These are phyloP conservation scores for Melozone crissalis DNA, from an alignment of 2,113 vertebrate species.

Conservation along the genomic window DNA sequence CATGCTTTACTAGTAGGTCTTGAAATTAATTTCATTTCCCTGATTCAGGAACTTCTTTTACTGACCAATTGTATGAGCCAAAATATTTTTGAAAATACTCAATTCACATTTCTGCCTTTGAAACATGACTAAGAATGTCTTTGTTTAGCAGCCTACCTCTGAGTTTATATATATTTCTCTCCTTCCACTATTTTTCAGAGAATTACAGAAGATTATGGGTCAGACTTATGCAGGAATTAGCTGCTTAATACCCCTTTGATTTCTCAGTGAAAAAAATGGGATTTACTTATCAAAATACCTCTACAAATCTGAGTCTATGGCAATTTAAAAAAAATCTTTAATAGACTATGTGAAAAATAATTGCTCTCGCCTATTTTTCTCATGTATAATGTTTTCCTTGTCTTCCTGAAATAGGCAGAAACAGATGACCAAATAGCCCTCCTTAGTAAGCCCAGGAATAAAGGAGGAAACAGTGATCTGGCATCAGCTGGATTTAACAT, in stretches of 20 bases:
- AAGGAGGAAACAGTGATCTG: conserved; percentile 66
- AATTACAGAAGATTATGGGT: conserved; percentile 16
- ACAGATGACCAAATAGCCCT: conserved; percentile 76
- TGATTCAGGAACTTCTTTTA: not conserved
- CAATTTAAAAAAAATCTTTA: not conserved
- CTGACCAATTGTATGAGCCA: not conserved
- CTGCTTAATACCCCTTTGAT: not conserved
- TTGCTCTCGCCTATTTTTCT: not conserved
- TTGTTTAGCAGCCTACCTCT: not conserved
- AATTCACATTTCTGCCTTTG: not conserved
- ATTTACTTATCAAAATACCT: not conserved
- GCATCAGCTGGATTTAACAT: conserved; percentile 90
- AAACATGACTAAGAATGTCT: not conserved
- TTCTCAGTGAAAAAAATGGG: not conserved
- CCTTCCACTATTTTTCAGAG: not conserved
- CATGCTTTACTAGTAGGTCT: not conserved
- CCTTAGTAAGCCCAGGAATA: conserved; percentile 58
- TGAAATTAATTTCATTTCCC: not conserved
- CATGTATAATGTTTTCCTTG: not conserved
- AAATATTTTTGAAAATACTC: not conserved
- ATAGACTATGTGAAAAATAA: not conserved
- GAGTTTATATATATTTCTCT: not conserved
- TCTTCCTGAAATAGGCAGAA: conserved; percentile 61
- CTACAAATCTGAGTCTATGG: not conserved
- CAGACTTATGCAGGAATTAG: not conserved